Evolutionary conservation across 2,113 vertebrate species (phyloP), one percentile per base, ranked within the genome.

Genomic region (Formicarius rufipectus): DNA sequence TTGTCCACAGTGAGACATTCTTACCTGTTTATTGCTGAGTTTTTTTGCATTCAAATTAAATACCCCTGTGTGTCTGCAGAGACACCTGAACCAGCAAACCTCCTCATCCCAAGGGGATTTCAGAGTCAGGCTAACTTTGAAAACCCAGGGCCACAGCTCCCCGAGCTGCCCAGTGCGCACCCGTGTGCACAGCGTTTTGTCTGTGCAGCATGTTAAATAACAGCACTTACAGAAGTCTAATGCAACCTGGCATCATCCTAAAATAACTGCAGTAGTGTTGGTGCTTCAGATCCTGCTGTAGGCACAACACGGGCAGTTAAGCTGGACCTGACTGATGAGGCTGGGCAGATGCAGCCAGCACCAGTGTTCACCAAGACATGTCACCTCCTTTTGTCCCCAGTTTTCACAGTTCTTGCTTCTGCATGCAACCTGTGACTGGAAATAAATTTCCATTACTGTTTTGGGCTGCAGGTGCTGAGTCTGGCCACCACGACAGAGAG

Each of bases 261-360:
- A 93, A 95, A 92, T 88, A 96, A 59, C 75, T 50, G 39, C 69
- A 83, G 9, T 84, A 45, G 18, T 0, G 0, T 3, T 80, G 45
- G 37, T 2, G 1, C 85, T 77, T 52, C 76, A 35, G 55, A 62
- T 60, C 44, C 63, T 5, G 18, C 82, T 76, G 78, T 12, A 35
- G 49, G 59, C 11, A 0, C 35, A 73, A 5, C 9, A 4, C 0
- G 0, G 22, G n/a, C 4, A 0, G 37, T 23, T 7, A 55, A 77
- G 66, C 59, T 21, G 35, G 85, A 37, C 73, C 66, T 45, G 75
- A 21, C 39, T 39, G 66, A 30, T 22, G 47, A 60, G 47, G 37
- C 9, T 0, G 6, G 55, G 74, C 60, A 89, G 69, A 53, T 37
- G 45, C 69, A 78, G 80, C 50, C 67, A 67, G 71, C 53, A 64